phyloP scores from a whole-genome alignment of 2,797 vertebrate genomes.

The Anas bernieri region DNA sequence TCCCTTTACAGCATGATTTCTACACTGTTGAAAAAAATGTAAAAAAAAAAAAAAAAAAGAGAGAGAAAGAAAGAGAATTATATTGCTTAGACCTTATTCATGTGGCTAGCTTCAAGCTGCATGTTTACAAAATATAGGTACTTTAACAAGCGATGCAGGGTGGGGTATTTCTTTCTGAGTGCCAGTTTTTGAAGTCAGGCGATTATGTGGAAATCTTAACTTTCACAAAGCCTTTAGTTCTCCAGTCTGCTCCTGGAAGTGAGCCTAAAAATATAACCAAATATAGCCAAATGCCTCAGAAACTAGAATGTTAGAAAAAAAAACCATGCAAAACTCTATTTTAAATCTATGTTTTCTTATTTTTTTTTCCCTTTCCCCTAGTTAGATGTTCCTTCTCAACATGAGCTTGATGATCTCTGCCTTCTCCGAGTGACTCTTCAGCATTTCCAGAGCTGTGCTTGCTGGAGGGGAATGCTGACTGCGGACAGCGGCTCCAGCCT shows the following conservation, averaged over 20 bases:
- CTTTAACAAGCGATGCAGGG: slow-evolving; percentile 13
- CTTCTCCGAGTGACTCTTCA: not conserved
- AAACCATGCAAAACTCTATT: not conserved
- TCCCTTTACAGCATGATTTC: not conserved
- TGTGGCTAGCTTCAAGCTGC: not conserved
- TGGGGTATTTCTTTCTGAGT: not conserved
- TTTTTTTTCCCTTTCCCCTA: not conserved
- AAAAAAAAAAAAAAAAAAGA: no score
- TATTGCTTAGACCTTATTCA: not conserved
- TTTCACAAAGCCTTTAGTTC: slow-evolving; percentile 32
- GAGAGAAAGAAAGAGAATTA: not conserved
- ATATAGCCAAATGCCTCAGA: slow-evolving; percentile 31
- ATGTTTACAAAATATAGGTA: not conserved
- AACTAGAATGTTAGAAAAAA: not conserved
- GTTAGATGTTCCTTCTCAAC: not conserved
- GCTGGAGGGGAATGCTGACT: not conserved
- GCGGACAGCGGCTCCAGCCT: slow-evolving; percentile 17
- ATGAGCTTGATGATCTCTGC: not conserved
- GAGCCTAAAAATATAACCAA: slow-evolving; percentile 54
- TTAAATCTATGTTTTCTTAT: not conserved
- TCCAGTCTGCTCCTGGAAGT: slow-evolving; percentile 6
- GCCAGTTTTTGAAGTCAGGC: slow-evolving; percentile 8
- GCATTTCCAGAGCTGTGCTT: not conserved
- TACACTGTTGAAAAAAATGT: not conserved
- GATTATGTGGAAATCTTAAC: not conserved